These are phyloP conservation scores for Phthorimaea operculella DNA, from an alignment of 1,140 invertebrate genomes.

Conservation along the genomic window DNA sequence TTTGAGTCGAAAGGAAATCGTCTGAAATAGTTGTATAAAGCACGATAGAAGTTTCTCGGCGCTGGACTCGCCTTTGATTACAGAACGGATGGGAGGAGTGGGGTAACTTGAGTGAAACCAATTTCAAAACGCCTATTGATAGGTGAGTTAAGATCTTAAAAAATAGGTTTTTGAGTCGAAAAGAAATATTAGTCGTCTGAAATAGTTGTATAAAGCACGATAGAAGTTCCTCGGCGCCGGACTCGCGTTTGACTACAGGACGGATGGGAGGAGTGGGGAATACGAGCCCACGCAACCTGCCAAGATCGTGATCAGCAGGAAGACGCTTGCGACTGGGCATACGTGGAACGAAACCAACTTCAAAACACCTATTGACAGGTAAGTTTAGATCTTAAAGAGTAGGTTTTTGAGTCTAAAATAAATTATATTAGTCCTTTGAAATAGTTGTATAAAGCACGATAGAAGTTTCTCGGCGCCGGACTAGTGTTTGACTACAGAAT, in stretches of 20 bases:
- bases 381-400: too few species aligned
- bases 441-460: too few species aligned
- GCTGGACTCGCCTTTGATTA: conserved; percentile 50
- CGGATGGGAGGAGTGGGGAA: conserved; percentile 29
- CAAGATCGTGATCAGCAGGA: conserved; percentile 60
- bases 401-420: too few species aligned
- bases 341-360: conserved; percentile 62
- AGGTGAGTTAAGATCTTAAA: too few species aligned
- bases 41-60: conserved; percentile 47
- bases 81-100: conserved; percentile 21
- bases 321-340: conserved; percentile 55
- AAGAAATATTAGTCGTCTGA: too few species aligned
- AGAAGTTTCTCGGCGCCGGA: conserved; percentile 48
- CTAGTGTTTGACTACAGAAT: conserved; percentile 41
- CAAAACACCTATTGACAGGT: conserved; percentile 61
- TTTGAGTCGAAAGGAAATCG: too few species aligned
- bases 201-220: too few species aligned
- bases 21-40: too few species aligned
- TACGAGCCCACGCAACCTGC: conserved; percentile 47
- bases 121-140: too few species aligned
- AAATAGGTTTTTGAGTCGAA: too few species aligned
- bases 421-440: too few species aligned
- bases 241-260: conserved; percentile 42
- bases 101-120: too few species aligned
- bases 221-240: conserved; percentile 49